Evolutionary conservation across 2,888 invertebrate genomes (phyloP).

Genomic region (Teleiodes luculella): DNA sequence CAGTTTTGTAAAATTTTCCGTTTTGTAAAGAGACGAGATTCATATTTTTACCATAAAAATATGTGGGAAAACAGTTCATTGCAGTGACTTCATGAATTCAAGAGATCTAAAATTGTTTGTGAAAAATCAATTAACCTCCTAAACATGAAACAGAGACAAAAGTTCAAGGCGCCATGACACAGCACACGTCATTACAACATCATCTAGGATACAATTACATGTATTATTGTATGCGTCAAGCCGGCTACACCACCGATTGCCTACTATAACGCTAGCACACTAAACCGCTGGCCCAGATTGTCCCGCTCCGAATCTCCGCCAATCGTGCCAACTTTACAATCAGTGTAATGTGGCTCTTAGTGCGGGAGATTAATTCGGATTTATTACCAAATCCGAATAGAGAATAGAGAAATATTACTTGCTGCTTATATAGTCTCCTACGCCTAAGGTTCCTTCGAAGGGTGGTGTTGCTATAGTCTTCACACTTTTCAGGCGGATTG

Average conservation of each 20-base stretch:
- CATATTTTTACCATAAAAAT: no score
- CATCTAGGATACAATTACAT: slow-evolving; percentile 1
- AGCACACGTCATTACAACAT: slow-evolving; percentile 2
- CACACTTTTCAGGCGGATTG: no score
- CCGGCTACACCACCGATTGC: not conserved
- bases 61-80: no score
- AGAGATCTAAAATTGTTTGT: no score
- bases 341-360: slow-evolving; percentile 29
- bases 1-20: no score
- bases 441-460: no score
- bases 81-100: no score
- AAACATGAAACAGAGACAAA: not conserved
- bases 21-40: no score
- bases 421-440: no score
- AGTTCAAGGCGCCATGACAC: not conserved
- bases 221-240: slow-evolving; percentile 1
- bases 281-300: slow-evolving; percentile 70
- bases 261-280: slow-evolving; percentile 34
- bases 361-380: no score
- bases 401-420: no score
- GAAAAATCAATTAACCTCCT: not conserved
- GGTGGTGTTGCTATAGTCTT: no score
- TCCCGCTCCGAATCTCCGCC: slow-evolving; percentile 59
- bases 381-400: not conserved
- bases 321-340: slow-evolving; percentile 53